Evolutionary conservation across 2,888 invertebrate genomes (phyloP), one percentile per base, ranked within the genome.

Genomic region (Cryptus viduatorius): DNA sequence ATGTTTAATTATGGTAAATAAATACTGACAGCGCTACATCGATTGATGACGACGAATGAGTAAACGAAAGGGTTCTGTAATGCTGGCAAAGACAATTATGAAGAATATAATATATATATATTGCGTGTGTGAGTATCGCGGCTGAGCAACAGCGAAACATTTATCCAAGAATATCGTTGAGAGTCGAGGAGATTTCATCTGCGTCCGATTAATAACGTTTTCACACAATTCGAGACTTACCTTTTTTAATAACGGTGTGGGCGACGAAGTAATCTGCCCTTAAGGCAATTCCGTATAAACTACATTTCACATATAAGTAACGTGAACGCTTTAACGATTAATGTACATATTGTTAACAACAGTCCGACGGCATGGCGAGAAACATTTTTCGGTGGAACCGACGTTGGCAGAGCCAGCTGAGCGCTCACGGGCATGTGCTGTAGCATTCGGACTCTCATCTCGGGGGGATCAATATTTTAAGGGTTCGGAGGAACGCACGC

Each of bases 271-370:
- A 84, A 56, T 79, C 90, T 92, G 91, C 92, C 92, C 87, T 90
- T 86, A 90, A 89, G 92, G 92, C 91, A 90, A 87, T 88, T 67
- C 59, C 82, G 79, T 90, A 91, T 90, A 90, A 90, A 92, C 92
- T 92, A 92, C 92, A 92, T 92, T 88, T 91, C 90, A 85, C 88
- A 90, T 90, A 90, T 88, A 90, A 86, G 84, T 86, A 92, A 91
- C 89, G 86, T 84, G 82, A 88, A 89, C 83, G 81, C 73, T 91
- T 37, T 85, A 92, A 92, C 91, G 87, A 87, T 81, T 89, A 84
- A 92, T 91, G 90, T 90, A 92, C 88, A 92, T 83, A 71, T 72
- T 81, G 71, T 87, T 86, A 90, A 92, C 89, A 91, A 92, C 90
- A 90, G 89, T 86, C 87, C 89, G 87, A 87, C 89, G 89, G 90